Base-by-base conservation (phyloP, 2,888 invertebrate genomes). In the Strigamia maritima region DNA sequence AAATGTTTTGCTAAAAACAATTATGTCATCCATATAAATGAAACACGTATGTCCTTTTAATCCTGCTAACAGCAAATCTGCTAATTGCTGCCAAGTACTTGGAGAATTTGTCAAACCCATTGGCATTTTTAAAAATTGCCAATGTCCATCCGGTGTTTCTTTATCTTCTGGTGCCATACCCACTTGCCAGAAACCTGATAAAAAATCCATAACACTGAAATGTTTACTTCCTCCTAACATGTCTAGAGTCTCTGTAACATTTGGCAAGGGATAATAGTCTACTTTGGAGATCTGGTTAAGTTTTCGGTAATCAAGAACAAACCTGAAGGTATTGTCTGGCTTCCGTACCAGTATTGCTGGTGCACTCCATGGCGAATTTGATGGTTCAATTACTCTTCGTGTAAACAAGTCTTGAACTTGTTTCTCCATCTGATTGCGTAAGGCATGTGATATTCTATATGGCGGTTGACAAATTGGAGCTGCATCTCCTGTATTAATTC, bases 291-390 rank as follows among this genome's bases (percentile, higher is more conserved):
- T 16, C n/a, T 8, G n/a, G 54, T 60, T 78, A 1, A 78, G 28
- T 1, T 75, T 75, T 8, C 81, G 75, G 49, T 79, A 82, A 60
- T 82, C 84, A 0, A 84, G 82, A 74, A 82, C 83, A 28, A 84
- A 81, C 60, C 84, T 44, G 44, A 79, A 82, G 77, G 82, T 81
- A 8, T 81, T 81, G 22, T 80, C 82, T 79, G 82, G 83, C 80
- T 83, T 84, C 38, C 80, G 80, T 0, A 83, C 83, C 24, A 83
- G 54, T 3, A 84, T 76, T 0, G 82, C 79, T 0, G 83, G 83
- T n/a, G 82, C 83, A 2, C 82, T 81, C 78, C 82, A 84, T 1
- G 82, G 81, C 0, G 84, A 85, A 16, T 80, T 79, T 8, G 83
- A 83, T 79, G 81, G 19, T 16, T 24, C 28, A 16, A 80, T 79